Evolutionary conservation across 1,140 invertebrate genomes (phyloP), one percentile per base, ranked within the genome.

Genomic region (Trissolcus basalis): DNA sequence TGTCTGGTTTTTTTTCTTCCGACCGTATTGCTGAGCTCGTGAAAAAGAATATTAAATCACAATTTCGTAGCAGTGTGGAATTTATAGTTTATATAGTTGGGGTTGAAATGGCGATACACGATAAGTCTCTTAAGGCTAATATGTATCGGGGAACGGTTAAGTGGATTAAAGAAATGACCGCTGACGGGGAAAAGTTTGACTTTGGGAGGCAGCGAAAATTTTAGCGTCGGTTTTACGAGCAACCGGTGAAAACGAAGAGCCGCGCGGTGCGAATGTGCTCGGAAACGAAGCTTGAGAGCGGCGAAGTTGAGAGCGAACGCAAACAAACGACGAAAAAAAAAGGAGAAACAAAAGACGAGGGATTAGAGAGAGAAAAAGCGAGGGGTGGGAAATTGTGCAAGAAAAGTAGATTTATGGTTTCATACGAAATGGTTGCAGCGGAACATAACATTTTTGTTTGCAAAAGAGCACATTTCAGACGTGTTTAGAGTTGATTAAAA

Each of bases 171-270:
- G 68, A 39, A 71, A 68, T 50, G 74, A 77, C 63, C 19, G 19
- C 19, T 27, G 36, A 39, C 36, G 36, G 9, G 36, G 3, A 39
- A 39, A 39, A n/a, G 9, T 39, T 39, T 39, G 36, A 39, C 36
- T 39, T 39, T 39, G 36, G 36, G 9, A 27, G 19, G 36, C 36
- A 11, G n/a, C 67, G 61, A 68, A 77, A 77, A 77, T 71, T 77
- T 67, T 56, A 71, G 72, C 67, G 68, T 72, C 56, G 59, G 74
- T 77, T 72, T 77, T 77, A 77, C 63, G 74, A 72, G 56, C 36
- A 69, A 58, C 15, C 63, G 74, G 68, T 77, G 72, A 72, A 77
- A 72, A 56, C 68, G 67, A 64, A 68, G 68, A 68, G 74, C 9
- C 53, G 59, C 53, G 59, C 59, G 67, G 60, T 60, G 61, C 67